Conservation (phyloP, 1,140 invertebrate genomes). For the Dysdera silvatica region DNA sequence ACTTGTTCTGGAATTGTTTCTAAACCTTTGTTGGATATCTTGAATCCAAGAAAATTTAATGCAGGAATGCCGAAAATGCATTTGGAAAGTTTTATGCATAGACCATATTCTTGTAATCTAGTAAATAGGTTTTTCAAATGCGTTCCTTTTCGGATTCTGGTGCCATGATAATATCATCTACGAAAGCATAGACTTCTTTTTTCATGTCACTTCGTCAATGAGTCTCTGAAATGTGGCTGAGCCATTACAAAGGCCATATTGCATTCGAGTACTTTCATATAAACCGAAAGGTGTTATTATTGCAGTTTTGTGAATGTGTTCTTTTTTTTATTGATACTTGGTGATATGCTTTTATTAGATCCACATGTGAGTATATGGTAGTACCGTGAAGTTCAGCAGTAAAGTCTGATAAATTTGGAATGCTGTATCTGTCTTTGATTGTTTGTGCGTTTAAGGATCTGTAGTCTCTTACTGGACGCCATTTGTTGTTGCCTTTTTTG, state of each 20-base stretch:
- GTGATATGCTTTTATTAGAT: conserved; percentile 21
- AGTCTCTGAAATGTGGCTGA: conserved; percentile 18
- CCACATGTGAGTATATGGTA: conserved; percentile 14
- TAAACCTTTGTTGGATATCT: no score
- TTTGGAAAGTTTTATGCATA: no score
- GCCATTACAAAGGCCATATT: conserved; percentile 29
- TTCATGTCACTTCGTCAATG: no score
- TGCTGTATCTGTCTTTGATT: conserved; percentile 23
- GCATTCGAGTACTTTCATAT: conserved; percentile 25
- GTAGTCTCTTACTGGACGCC: conserved; percentile 27
- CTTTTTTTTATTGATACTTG: conserved; percentile 16
- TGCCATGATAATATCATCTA: no score
- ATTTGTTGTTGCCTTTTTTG: conserved; percentile 20
- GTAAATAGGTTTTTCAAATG: no score
- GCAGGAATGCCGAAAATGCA: no score
- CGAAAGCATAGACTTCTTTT: no score
- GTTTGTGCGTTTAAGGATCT: conserved; percentile 20
- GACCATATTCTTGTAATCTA: no score
- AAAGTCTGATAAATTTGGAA: conserved; percentile 21
- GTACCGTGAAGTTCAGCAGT: conserved; percentile 8
- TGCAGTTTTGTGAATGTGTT: conserved; percentile 25
- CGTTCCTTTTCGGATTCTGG: no score
- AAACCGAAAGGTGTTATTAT: conserved; percentile 16
- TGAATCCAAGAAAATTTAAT: no score
- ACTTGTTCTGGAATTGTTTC: no score